These are phyloP conservation scores for Vanessa tameamea DNA, from an alignment of 1,140 invertebrate genomes.

Conservation along the genomic window DNA sequence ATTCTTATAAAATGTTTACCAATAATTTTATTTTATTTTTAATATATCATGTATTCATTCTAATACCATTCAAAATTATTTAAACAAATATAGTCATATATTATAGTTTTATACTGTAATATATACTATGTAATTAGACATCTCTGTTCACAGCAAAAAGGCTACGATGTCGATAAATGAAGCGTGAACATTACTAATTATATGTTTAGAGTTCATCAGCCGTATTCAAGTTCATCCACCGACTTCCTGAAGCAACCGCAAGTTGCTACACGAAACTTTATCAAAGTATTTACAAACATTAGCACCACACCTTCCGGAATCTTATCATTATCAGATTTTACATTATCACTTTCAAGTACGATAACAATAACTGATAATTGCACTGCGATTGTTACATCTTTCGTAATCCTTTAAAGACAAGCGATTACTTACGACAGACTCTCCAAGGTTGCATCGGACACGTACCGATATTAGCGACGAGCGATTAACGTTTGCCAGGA, in stretches of 20 bases:
- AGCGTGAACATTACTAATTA: constrained; percentile 31
- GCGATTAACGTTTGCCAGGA: constrained; percentile 19
- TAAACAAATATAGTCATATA: too few relatives aligned
- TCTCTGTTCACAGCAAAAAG: not conserved
- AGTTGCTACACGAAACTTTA: constrained; percentile 15
- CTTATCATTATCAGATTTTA: constrained; percentile 29
- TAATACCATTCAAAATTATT: too few relatives aligned
- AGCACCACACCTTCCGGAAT: constrained; percentile 29
- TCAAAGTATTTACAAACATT: constrained; percentile 10
- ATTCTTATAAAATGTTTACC: too few relatives aligned
- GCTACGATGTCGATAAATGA: constrained; percentile 18
- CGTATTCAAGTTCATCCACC: constrained; percentile 21
- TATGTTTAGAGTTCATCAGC: constrained; percentile 22
- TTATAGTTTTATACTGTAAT: too few relatives aligned
- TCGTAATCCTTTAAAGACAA: constrained; percentile 33
- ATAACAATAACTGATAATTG: constrained; percentile 33
- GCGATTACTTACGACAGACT: constrained; percentile 35
- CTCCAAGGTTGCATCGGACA: constrained; percentile 26
- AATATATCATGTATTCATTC: too few relatives aligned
- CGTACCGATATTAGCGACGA: constrained; percentile 22
- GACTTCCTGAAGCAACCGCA: constrained; percentile 11
- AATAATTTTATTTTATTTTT: too few relatives aligned
- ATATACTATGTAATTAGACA: too few relatives aligned
- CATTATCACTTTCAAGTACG: constrained; percentile 20
- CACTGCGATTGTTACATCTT: constrained; percentile 26